Evolutionary conservation across 2,113 vertebrate species (phyloP).

Genomic region (Sylvicapra grimmia): DNA sequence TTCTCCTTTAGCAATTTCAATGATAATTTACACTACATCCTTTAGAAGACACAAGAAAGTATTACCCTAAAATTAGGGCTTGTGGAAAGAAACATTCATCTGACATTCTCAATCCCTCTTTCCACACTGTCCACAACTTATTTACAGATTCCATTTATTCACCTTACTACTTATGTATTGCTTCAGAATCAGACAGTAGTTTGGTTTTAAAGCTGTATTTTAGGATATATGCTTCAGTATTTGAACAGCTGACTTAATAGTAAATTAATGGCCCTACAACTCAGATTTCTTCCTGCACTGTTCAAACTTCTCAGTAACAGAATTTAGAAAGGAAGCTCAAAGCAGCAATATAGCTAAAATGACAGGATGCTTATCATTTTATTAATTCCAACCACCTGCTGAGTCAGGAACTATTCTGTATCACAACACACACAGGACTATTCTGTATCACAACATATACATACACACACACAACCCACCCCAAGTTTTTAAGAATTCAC

Average conservation of each 20-base stretch:
- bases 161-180: not conserved
- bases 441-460: not conserved
- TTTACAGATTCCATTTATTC: not conserved
- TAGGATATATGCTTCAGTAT: not conserved
- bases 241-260: not conserved
- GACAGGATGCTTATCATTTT: not conserved
- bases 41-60: not conserved
- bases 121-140: not conserved
- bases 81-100: not conserved
- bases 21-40: not conserved
- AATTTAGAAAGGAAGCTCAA: not conserved
- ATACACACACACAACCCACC: not conserved
- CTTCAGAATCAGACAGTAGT: not conserved
- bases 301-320: not conserved
- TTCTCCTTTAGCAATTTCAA: not conserved
- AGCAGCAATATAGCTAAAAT: not conserved
- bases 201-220: not conserved
- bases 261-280: not conserved
- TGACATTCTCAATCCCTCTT: not conserved
- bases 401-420: not conserved
- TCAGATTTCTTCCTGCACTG: not conserved
- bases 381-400: not conserved
- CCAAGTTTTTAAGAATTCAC: not conserved
- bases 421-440: not conserved
- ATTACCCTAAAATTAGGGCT: not conserved